Base-by-base conservation (phyloP, 1,140 invertebrate species). In the Nixonia krombeini region DNA sequence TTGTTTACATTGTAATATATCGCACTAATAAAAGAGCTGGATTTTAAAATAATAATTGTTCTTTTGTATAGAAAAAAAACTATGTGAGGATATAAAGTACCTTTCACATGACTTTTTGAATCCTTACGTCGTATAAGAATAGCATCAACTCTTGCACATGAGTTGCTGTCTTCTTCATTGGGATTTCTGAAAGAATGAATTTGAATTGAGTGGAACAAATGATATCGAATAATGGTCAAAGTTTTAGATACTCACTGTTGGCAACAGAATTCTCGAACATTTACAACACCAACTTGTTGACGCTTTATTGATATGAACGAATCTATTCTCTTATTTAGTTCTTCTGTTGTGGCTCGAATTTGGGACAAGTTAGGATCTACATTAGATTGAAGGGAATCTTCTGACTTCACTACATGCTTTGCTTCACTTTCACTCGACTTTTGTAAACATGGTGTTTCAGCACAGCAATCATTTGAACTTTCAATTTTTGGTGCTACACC, bases 91-190 rank as follows among this genome's bases (percentile, higher is more conserved):
- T n/a, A n/a, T n/a, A n/a, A n/a, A n/a, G 21, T 84, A 91, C 90
- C 89, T 89, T 88, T 90, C 12, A 92, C 84, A 78, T 91, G 91
- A 74, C 89, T 88, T 82, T 90, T 92, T 0, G 88, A 89, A 74
- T 89, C 88, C 70, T 90, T 89, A 44, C 87, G 81, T 65, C 87
- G 87, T 28, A 88, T 72, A 57, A 91, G 82, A 21, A 88, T 82
- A n/a, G 90, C 89, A 81, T 91, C 88, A 13, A 90, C 86, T 72
- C 91, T 84, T 4, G 91, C 90, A 84, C 90, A 92, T 23, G 87
- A 87, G 64, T 71, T 76, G 55, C 87, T 79, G 35, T 70, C 71
- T 51, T 77, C 68, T 59, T 80, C 76, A 49, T 37, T 79, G 23
- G 70, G 47, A 45, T 74, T 68, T 40, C 80, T 84, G 37, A 8